These are phyloP conservation scores for Eudyptes chrysolophus DNA, from an alignment of 2,113 vertebrate species.

Conservation along the genomic window DNA sequence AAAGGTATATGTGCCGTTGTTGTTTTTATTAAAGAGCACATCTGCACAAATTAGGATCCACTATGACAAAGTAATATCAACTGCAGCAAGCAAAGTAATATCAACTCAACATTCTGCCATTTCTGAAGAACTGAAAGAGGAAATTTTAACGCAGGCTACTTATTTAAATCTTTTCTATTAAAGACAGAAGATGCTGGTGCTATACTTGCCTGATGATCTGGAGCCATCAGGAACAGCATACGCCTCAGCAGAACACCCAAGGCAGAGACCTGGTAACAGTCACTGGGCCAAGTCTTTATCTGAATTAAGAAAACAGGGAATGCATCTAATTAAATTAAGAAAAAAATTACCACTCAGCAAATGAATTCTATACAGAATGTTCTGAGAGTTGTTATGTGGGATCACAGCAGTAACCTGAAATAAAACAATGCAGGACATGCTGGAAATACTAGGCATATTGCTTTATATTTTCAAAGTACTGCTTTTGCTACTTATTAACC, in stretches of 20 bases:
- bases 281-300: constrained; percentile 77
- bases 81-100: background rate
- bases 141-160: background rate
- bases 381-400: background rate
- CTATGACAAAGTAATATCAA: background rate
- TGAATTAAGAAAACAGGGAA: constrained; percentile 28
- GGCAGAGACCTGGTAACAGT: constrained; percentile 76
- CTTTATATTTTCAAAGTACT: background rate
- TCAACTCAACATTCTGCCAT: background rate
- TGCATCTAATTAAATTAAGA: background rate
- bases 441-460: background rate
- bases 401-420: background rate
- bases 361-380: background rate
- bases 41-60: background rate
- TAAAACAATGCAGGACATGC: background rate
- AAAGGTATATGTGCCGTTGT: background rate
- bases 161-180: background rate
- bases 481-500: background rate
- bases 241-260: constrained; percentile 84
- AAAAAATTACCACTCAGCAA: background rate
- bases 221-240: constrained; percentile 90
- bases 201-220: constrained; percentile 85
- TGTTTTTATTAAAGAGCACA: background rate
- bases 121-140: background rate
- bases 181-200: background rate